Base-by-base conservation (phyloP, 2,888 invertebrate genomes). In the Lydus trimaculatus region DNA sequence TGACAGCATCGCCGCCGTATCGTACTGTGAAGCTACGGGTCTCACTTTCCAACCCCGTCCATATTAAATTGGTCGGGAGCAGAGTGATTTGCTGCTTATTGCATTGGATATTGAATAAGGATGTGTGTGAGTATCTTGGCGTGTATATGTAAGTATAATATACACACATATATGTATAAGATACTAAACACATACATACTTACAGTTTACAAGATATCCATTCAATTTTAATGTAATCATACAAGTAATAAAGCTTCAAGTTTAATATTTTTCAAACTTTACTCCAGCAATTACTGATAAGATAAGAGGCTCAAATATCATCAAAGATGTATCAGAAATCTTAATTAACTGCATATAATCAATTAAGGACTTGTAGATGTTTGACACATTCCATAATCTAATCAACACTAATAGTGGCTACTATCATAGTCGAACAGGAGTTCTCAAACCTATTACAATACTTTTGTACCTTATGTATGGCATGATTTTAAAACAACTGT, bases 11-110 rank as follows among this genome's bases (percentile, higher is more conserved):
- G 78, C 78, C 70, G 73, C 79, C 70, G 74, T 72, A 71, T 71
- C 72, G 71, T 64, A 62, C 48, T 63, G 60, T 62, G 59, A 58
- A 64, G 66, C 64, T 64, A 63, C 60, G 66, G 66, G 65, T 70
- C 70, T 70, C 70, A 70, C 70, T 70, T 70, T 70, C 70, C 70
- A 70, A 67, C 70, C 67, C 67, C 73, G 74, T 76, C 79, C 80
- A 81, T 81, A 81, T 80, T 80, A 81, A 81, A 81, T 82, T 80
- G 73, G 71, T 71, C 71, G 66, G 65, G 69, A 65, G 78, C 75
- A 75, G 77, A 77, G 78, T 77, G 79, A 78, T 79, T 73, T 76
- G 78, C 78, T 77, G 78, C 76, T 80, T 79, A 79, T 79, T 79
- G 78, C 78, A 75, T 76, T 74, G 79, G 81, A 81, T 80, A 81